Base-by-base conservation (phyloP, 2,113 vertebrate genomes). In the Haliaeetus leucogaster region DNA sequence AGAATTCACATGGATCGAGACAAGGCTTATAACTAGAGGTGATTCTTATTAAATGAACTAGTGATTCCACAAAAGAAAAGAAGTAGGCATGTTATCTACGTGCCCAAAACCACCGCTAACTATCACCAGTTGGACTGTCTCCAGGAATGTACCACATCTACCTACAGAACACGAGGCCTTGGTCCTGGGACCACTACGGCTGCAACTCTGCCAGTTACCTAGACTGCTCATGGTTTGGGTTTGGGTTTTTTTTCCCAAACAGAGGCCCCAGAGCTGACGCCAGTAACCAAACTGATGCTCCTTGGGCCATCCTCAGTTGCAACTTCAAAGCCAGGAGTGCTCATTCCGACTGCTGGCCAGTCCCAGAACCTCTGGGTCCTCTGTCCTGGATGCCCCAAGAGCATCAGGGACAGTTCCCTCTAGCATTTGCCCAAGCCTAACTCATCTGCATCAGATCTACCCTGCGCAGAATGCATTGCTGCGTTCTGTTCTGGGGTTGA, bases 151-250 rank as follows among this genome's bases (percentile, higher is more conserved):
- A 59, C 23, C 22, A 43, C 14, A 15, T 40, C 55, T 45, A 5
- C 29, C 16, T n/a, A 56, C 27, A 70, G 27, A 70, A 45, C 9
- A 19, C 9, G 20, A 90, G 9, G 10, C 36, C 20, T 38, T 40
- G 43, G 42, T 50, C 17, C 38, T 26, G 15, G 13, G 9, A 36
- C 76, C 1, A 0, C 23, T 65, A 6, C 16, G 22, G 27, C 48
- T 70, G 38, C 42, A 43, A 25, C 27, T 22, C 55, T 70, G 21
- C 5, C 32, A 10, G 48, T 38, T 62, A 45, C 48, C 47, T 43
- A 14, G 10, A 36, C 34, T 0, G 2, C 8, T 32, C 19, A 15
- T 6, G 11, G 3, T 16, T 48, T 53, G 52, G 52, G 52, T 29
- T 42, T 47, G 42, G 13, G 13, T 22, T 7, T 45, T 52, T 66